Evolutionary conservation across 2,888 invertebrate genomes (phyloP), one percentile per base, ranked within the genome.

Genomic region (Ophioninae sp.): DNA sequence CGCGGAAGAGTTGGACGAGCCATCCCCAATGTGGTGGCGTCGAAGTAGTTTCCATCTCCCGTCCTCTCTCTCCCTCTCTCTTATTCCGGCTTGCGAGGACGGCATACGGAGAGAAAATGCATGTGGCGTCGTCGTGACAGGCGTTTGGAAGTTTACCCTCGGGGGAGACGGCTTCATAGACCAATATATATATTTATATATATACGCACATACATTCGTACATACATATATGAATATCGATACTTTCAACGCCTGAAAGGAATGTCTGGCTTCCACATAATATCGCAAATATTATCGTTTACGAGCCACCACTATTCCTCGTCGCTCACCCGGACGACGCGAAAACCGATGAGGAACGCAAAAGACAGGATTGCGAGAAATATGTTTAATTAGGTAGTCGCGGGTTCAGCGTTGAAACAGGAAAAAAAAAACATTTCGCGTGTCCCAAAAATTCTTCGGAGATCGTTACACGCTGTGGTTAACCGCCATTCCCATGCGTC

Each of bases 141-240:
- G 70, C 73, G 80, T 80, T 72, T 82, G 78, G 37, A 76, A 81
- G 67, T 78, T 75, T 78, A 78, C 44, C 80, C 79, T 64, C 72
- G 17, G 67, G 81, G 79, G 67, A 79, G 37, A 8, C 23, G 67
- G 61, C 75, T 79, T 84, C 75, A 72, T 84, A 67, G 67, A 76
- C 70, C 78, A 68, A 72, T 50, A 13, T 17, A 50, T 50, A 50
- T 6, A 50, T 50, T 2, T 17, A 2, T 10, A 50, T 10, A 50
- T 10, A 50, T 17, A 50, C 2, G 17, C 5, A 17, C 17, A 1
- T 10, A 50, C 13, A 44, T 44, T 2, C 13, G 10, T 44, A 44
- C 13, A 44, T 44, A 44, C 13, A 10, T 50, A 2, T 50, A 10
- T 13, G 6, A 17, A 13, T 79, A 65, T 20, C 21, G 44, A 75